Evolutionary conservation across 2,888 invertebrate genomes (phyloP).

Genomic region (Didymodactylos carnosus): DNA sequence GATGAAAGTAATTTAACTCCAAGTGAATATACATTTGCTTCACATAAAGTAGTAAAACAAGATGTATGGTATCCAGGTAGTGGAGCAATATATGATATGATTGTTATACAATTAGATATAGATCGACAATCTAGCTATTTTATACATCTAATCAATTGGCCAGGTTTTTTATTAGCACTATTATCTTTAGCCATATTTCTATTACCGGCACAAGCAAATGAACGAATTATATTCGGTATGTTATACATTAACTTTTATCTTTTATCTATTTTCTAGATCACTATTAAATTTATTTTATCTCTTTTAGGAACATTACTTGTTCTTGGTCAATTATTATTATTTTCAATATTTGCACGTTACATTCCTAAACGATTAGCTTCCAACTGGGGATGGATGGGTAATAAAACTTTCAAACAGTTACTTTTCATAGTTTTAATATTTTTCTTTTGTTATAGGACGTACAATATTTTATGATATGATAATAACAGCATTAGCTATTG

Average conservation of each 20-base stretch:
- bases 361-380: background rate
- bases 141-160: background rate
- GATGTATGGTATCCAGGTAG: background rate
- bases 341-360: background rate
- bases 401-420: no score
- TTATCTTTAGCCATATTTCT: background rate
- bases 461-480: background rate
- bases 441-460: no score
- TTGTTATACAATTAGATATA: background rate
- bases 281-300: background rate
- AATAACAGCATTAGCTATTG: background rate
- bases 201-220: background rate
- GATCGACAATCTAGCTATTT: background rate
- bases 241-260: no score
- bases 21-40: background rate
- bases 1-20: background rate
- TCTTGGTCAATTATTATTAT: background rate
- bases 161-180: background rate
- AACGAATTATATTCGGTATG: background rate
- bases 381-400: background rate
- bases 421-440: no score
- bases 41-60: background rate
- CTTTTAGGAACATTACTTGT: background rate
- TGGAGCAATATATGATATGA: background rate
- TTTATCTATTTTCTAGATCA: background rate